Evolutionary conservation across 2,888 invertebrate genomes (phyloP).

Genomic region (Apamea monoglypha): DNA sequence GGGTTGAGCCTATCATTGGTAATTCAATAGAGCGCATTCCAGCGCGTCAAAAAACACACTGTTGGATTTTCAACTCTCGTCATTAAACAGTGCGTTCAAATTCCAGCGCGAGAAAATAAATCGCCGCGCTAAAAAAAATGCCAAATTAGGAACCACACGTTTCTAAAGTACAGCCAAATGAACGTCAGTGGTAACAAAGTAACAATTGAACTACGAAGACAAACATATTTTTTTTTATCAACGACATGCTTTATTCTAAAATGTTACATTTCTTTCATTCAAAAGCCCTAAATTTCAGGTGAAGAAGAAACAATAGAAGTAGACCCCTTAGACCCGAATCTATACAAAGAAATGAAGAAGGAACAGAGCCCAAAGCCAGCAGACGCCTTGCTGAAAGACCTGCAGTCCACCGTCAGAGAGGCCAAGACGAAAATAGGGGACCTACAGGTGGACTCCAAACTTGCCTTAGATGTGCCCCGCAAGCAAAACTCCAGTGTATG

Average conservation of each 20-base stretch:
- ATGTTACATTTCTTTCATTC: not conserved
- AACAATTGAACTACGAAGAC: not conserved
- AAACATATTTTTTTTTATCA: not conserved
- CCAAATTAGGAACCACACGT: not conserved
- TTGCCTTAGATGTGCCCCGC: conserved; percentile 81
- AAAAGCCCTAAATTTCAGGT: conserved; percentile 69
- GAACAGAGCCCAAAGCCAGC: conserved; percentile 82
- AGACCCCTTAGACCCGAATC: conserved; percentile 71
- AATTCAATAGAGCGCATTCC: too few relatives aligned
- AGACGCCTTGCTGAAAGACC: conserved; percentile 85
- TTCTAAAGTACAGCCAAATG: too few relatives aligned
- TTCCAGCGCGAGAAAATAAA: too few relatives aligned
- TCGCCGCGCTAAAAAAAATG: too few relatives aligned
- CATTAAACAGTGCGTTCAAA: too few relatives aligned
- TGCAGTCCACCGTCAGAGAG: conserved; percentile 90
- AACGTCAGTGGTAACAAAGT: not conserved
- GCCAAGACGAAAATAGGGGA: conserved; percentile 92
- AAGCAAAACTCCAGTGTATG: conserved; percentile 84
- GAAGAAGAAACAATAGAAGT: conserved; percentile 86
- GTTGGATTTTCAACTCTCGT: too few relatives aligned
- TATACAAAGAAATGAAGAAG: conserved; percentile 71
- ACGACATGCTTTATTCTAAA: not conserved
- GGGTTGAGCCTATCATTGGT: too few relatives aligned
- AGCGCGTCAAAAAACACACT: too few relatives aligned
- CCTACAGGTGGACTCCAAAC: conserved; percentile 89